These are phyloP conservation scores for Bombus turneri DNA, from an alignment of 1,140 invertebrate species.

Conservation along the genomic window DNA sequence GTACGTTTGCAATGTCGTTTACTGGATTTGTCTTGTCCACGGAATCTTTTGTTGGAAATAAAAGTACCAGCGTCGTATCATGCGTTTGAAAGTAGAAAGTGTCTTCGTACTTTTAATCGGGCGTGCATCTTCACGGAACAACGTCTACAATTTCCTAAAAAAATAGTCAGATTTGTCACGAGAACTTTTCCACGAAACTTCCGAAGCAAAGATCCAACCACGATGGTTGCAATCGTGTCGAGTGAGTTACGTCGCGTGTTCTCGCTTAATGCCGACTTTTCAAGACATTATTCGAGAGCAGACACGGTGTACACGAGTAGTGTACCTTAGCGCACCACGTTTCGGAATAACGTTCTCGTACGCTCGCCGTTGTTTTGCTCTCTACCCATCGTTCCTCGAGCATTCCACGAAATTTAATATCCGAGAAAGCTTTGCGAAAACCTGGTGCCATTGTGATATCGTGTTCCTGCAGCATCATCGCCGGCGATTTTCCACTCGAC, in stretches of 20 bases:
- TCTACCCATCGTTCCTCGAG: background rate
- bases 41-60: no score
- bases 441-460: background rate
- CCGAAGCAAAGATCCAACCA: background rate
- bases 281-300: conserved; percentile 43
- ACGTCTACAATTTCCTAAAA: background rate
- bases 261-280: conserved; percentile 40
- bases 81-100: no score
- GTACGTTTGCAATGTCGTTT: no score
- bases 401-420: conserved; percentile 51
- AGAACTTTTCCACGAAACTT: background rate
- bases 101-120: no score
- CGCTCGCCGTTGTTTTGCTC: background rate
- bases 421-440: conserved; percentile 13
- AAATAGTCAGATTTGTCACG: background rate
- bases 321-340: conserved; percentile 5
- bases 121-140: no score
- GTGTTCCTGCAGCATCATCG: background rate
- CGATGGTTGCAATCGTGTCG: background rate
- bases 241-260: conserved; percentile 39
- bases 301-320: conserved; percentile 1
- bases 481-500: background rate
- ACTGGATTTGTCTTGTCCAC: no score
- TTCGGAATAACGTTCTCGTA: background rate
- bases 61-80: no score